Conservation (phyloP, 35 echinoderm and acorn worm genomes). For the Heliocidaris tuberculata region DNA sequence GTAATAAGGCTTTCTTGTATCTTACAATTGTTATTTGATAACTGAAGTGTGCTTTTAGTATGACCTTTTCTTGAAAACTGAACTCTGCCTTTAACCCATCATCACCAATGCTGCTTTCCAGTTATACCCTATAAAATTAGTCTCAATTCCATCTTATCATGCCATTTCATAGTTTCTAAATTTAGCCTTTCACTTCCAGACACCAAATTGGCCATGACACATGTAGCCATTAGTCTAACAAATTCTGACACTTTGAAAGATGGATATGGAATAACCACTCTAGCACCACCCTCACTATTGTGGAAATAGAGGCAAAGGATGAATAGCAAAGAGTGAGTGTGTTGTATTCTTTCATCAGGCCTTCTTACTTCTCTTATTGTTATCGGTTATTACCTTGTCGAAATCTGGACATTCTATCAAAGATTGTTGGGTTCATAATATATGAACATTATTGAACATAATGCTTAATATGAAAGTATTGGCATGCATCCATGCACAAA, state of each 20-base stretch:
- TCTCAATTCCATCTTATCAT: not conserved
- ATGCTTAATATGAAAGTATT: no score
- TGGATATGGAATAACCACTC: not conserved
- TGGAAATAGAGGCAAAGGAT: not conserved
- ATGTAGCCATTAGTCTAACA: not conserved
- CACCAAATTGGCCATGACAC: constrained; percentile 5
- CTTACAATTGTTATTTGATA: no score
- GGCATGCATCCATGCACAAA: no score
- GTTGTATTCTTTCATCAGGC: no score
- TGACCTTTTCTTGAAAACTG: not conserved
- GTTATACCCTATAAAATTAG: not conserved
- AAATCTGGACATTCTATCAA: no score
- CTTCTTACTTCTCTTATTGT: no score
- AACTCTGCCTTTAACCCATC: not conserved
- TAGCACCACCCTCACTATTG: not conserved
- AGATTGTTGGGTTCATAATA: no score
- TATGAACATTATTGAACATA: no score
- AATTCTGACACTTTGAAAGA: not conserved
- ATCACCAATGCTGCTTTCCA: not conserved
- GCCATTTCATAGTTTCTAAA: not conserved
- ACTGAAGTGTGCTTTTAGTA: no score
- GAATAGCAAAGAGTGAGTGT: no score
- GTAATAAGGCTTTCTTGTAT: no score
- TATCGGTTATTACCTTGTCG: no score
- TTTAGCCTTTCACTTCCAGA: constrained; percentile 16